Conservation (phyloP, 2,888 invertebrate genomes). For the Pimpla rufipes region DNA sequence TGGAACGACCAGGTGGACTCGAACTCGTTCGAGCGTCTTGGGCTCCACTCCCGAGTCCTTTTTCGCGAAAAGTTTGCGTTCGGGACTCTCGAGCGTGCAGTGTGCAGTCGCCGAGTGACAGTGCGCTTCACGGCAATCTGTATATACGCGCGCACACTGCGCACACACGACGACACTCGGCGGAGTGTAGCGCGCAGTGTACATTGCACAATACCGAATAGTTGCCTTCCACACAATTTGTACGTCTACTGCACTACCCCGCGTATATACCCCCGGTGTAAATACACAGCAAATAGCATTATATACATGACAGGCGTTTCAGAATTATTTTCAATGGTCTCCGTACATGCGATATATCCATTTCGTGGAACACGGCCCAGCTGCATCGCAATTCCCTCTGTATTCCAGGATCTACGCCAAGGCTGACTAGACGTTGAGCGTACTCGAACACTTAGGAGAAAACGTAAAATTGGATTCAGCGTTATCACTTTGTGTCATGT, state of each 20-base stretch:
- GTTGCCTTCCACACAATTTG: constrained; percentile 6
- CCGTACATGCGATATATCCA: constrained; percentile 56
- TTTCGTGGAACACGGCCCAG: constrained; percentile 6
- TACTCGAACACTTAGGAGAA: not conserved
- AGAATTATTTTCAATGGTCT: constrained; percentile 48
- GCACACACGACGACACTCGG: not conserved
- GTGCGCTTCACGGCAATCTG: constrained; percentile 37
- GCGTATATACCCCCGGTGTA: not conserved
- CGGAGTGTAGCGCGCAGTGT: too few relatives aligned
- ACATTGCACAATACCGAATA: constrained; percentile 2
- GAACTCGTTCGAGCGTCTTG: constrained; percentile 33
- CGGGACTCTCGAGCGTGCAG: constrained; percentile 27
- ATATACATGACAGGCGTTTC: constrained; percentile 30
- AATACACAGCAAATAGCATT: not conserved
- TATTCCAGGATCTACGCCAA: not conserved
- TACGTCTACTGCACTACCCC: not conserved
- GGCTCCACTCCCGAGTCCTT: constrained; percentile 5
- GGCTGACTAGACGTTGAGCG: not conserved
- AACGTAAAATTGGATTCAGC: too few relatives aligned
- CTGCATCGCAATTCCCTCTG: not conserved
- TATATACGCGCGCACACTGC: constrained; percentile 23
- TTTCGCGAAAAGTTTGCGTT: constrained; percentile 30
- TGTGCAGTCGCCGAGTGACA: constrained; percentile 23
- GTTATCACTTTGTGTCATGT: too few relatives aligned
- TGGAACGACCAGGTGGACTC: constrained; percentile 12